Percentiles rank a stretch among this genome's conserved stretches.
phyloP scores from a whole-genome alignment of 2,888 invertebrate species.

The Heteromurus nitidus region DNA sequence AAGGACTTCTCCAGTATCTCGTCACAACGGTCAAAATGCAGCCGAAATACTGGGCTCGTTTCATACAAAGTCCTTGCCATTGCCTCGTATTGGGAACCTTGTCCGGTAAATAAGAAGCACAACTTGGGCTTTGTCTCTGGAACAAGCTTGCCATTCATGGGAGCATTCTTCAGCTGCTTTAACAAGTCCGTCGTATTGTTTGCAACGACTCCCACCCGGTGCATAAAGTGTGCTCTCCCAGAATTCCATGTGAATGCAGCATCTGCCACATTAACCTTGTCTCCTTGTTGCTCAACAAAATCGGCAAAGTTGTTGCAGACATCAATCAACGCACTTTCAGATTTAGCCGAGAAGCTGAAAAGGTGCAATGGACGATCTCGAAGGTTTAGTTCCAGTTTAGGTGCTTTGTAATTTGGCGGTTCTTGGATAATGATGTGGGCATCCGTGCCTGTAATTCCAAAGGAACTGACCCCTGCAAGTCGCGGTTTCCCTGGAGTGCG shows the following conservation, averaged over 20 bases:
- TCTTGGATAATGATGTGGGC: constrained; percentile 64
- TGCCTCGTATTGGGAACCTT: constrained; percentile 59
- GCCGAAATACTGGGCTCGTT: constrained; percentile 48
- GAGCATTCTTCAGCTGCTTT: constrained; percentile 29
- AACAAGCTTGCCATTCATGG: constrained; percentile 28
- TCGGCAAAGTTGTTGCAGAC: constrained; percentile 53
- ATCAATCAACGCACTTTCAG: no score
- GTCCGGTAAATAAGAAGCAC: constrained; percentile 64
- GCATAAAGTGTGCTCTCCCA: constrained; percentile 54
- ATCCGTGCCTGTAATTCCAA: constrained; percentile 60
- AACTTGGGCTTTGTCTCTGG: constrained; percentile 36
- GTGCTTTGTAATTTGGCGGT: constrained; percentile 37
- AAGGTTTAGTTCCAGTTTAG: constrained; percentile 8
- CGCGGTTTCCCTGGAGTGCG: no score
- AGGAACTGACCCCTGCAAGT: constrained; percentile 62
- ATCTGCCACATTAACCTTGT: constrained; percentile 29
- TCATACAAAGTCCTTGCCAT: constrained; percentile 58
- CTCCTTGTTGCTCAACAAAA: neutral
- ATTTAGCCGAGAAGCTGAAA: constrained; percentile 62
- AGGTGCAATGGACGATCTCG: constrained; percentile 49
- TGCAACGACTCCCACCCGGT: constrained; percentile 41
- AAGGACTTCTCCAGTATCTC: constrained; percentile 24
- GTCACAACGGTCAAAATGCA: constrained; percentile 54
- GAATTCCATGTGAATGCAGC: constrained; percentile 51
- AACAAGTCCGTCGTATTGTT: constrained; percentile 17